These are phyloP conservation scores for Lanistes nyassanus DNA, from an alignment of 1,140 invertebrate genomes.

Conservation along the genomic window DNA sequence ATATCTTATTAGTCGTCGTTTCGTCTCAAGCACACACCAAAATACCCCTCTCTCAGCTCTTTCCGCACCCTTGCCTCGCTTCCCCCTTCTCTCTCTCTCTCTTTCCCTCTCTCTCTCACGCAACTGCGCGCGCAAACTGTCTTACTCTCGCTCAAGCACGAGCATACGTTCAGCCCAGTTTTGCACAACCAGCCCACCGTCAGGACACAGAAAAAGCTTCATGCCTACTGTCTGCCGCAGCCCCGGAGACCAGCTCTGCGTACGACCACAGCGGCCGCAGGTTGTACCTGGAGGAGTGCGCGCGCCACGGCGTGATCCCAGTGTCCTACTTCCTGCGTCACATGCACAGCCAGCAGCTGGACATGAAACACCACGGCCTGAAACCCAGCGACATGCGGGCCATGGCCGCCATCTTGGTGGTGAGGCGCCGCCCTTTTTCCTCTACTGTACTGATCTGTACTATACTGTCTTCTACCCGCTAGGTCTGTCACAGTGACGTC, in stretches of 20 bases:
- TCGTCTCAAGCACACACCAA: too few relatives aligned
- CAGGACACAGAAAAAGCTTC: not conserved
- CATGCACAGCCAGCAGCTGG: constrained; percentile 59
- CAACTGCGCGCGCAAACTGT: not conserved
- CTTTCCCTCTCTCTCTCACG: too few relatives aligned
- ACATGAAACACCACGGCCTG: constrained; percentile 66
- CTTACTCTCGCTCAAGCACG: not conserved
- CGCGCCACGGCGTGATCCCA: constrained; percentile 61
- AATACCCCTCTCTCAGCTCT: too few relatives aligned
- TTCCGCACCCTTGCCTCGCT: too few relatives aligned
- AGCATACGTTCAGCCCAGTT: not conserved
- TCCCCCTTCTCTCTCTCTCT: not conserved
- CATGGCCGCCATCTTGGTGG: constrained; percentile 60
- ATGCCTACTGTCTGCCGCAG: not conserved
- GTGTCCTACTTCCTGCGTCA: constrained; percentile 65
- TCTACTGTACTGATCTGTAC: too few relatives aligned
- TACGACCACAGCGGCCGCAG: constrained; percentile 64
- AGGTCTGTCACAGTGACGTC: too few relatives aligned
- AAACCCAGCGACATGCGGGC: constrained; percentile 60
- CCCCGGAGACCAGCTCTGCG: constrained; percentile 45
- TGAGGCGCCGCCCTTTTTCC: constrained; percentile 46
- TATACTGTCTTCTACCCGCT: too few relatives aligned
- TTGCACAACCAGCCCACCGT: not conserved
- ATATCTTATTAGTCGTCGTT: too few relatives aligned
- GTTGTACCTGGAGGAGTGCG: constrained; percentile 63